Evolutionary conservation across 2,113 vertebrate species (phyloP).

Genomic region (Sphyrna mokarran): DNA sequence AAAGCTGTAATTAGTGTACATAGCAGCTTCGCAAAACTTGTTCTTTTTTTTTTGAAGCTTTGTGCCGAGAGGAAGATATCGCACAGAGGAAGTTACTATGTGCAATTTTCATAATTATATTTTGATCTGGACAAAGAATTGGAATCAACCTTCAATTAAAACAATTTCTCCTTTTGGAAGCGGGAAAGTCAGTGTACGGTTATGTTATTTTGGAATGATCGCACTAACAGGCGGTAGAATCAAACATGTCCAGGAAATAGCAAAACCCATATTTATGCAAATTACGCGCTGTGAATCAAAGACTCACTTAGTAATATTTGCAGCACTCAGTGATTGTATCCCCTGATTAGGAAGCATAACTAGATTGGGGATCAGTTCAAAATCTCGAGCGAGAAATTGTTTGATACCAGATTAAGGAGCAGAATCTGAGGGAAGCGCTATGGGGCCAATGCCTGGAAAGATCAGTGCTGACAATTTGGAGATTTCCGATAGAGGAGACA

Average conservation of each 20-base stretch:
- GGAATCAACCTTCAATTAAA: background rate
- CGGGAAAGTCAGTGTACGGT: background rate
- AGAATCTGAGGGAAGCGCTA: too few relatives aligned
- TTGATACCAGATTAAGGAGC: background rate
- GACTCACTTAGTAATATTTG: background rate
- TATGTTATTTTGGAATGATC: background rate
- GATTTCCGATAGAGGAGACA: too few relatives aligned
- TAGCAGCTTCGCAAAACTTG: background rate
- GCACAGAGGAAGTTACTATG: background rate
- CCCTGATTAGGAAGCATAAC: background rate
- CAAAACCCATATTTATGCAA: background rate
- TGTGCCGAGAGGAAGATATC: background rate
- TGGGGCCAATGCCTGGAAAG: background rate
- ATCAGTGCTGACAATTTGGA: background rate
- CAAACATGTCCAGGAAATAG: background rate
- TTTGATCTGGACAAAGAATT: too few relatives aligned
- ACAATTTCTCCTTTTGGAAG: background rate
- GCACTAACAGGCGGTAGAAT: background rate
- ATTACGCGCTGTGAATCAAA: background rate
- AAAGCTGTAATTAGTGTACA: background rate
- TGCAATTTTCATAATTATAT: background rate
- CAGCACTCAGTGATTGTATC: background rate
- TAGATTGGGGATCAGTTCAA: background rate
- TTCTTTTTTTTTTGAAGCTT: background rate
- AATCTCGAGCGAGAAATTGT: background rate